phyloP scores from a whole-genome alignment of 2,797 vertebrate genomes.

The Myotis myotis region DNA sequence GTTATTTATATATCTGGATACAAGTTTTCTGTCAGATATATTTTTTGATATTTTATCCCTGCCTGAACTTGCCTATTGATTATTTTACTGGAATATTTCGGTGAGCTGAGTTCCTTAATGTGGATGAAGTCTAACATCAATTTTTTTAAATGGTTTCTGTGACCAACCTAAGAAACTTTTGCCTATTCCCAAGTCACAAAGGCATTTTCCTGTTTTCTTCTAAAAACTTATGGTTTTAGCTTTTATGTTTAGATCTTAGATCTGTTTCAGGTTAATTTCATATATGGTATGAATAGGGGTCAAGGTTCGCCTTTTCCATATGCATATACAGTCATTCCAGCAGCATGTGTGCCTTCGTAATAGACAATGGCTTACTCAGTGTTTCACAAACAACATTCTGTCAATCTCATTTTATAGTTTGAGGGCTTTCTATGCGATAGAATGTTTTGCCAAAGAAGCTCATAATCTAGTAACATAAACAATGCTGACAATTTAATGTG shows the following conservation, averaged over 20 bases:
- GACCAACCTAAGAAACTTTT: not conserved
- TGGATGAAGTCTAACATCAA: not conserved
- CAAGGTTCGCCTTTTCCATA: not conserved
- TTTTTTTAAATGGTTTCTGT: not conserved
- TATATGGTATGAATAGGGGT: not conserved
- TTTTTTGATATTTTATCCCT: not conserved
- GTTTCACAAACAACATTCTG: not conserved
- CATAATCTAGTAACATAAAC: not conserved
- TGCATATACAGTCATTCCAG: not conserved
- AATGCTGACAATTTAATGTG: not conserved
- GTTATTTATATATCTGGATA: not conserved
- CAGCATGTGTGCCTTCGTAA: not conserved
- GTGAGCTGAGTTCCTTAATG: not conserved
- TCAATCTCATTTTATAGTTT: not conserved
- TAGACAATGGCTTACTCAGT: not conserved
- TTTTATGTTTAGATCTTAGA: not conserved
- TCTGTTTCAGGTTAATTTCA: not conserved
- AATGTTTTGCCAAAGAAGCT: not conserved
- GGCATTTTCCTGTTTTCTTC: not conserved
- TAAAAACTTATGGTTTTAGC: not conserved
- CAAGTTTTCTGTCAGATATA: not conserved
- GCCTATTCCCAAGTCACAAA: not conserved
- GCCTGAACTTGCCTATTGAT: not conserved
- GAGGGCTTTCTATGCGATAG: not conserved
- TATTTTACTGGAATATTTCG: not conserved